Evolutionary conservation across 2,888 invertebrate species (phyloP).

Genomic region (Drosophila nigricruria): DNA sequence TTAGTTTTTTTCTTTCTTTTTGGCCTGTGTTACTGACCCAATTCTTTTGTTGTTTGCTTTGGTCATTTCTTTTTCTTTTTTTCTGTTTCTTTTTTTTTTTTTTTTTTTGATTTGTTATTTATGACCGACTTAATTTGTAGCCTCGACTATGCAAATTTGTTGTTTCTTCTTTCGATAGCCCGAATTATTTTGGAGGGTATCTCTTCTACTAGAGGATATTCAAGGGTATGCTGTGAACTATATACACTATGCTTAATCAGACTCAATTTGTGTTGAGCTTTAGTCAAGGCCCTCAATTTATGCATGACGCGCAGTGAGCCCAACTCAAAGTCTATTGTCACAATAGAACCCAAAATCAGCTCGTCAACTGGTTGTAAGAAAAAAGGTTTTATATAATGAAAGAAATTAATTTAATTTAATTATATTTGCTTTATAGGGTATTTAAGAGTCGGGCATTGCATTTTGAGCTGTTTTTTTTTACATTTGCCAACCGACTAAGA

Average conservation of each 20-base stretch:
- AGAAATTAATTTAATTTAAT: background rate
- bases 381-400: background rate
- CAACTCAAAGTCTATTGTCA: background rate
- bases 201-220: slow-evolving; percentile 2
- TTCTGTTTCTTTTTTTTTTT: slow-evolving; percentile 67
- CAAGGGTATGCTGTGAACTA: slow-evolving; percentile 5
- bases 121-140: slow-evolving; percentile 75
- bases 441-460: background rate
- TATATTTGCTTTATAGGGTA: background rate
- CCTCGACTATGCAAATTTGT: slow-evolving; percentile 70
- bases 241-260: background rate
- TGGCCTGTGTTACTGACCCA: slow-evolving; percentile 76
- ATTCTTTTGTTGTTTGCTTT: slow-evolving; percentile 68
- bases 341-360: background rate
- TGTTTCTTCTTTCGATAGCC: slow-evolving; percentile 13
- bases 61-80: slow-evolving; percentile 68
- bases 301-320: background rate
- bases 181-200: background rate
- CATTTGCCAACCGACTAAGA: background rate
- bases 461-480: background rate
- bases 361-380: no score
- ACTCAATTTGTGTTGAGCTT: background rate
- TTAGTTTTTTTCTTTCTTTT: slow-evolving; percentile 40
- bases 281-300: slow-evolving; percentile 3
- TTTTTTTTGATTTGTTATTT: slow-evolving; percentile 78